Evolutionary conservation across 2,888 invertebrate genomes (phyloP).

Genomic region (Allacma fusca): DNA sequence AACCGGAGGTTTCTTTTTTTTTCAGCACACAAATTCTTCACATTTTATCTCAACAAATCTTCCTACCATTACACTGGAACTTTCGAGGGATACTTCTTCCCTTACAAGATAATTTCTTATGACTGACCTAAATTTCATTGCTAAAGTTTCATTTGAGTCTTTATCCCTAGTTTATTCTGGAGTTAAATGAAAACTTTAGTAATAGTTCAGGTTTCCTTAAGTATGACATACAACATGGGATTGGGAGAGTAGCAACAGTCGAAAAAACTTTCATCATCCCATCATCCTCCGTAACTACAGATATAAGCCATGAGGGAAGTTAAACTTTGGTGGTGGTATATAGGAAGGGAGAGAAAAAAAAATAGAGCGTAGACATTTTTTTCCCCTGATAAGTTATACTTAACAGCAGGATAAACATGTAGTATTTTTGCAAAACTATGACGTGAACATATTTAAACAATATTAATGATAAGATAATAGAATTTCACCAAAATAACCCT

Average conservation of each 20-base stretch:
- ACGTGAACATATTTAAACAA: background rate
- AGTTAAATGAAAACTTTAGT: too few relatives aligned
- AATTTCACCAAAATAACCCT: background rate
- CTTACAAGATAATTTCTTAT: constrained; percentile 16
- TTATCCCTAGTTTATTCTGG: background rate
- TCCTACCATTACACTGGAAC: background rate
- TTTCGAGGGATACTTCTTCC: constrained; percentile 10
- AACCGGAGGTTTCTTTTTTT: constrained; percentile 20
- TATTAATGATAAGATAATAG: background rate
- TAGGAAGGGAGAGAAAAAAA: too few relatives aligned
- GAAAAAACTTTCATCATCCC: background rate
- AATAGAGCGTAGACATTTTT: too few relatives aligned
- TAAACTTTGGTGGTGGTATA: too few relatives aligned
- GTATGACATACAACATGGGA: background rate
- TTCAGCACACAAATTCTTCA: constrained; percentile 32
- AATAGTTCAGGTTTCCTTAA: background rate
- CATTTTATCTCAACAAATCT: constrained; percentile 9
- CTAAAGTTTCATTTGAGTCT: constrained; percentile 3
- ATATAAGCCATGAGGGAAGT: too few relatives aligned
- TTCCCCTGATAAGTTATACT: too few relatives aligned
- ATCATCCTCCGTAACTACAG: too few relatives aligned
- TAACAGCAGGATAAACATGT: background rate
- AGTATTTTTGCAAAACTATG: background rate
- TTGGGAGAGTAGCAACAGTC: background rate
- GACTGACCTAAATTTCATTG: constrained; percentile 24